Evolutionary conservation across 1,140 invertebrate species (phyloP), one percentile per base, ranked within the genome.

Genomic region (Campodea augens): DNA sequence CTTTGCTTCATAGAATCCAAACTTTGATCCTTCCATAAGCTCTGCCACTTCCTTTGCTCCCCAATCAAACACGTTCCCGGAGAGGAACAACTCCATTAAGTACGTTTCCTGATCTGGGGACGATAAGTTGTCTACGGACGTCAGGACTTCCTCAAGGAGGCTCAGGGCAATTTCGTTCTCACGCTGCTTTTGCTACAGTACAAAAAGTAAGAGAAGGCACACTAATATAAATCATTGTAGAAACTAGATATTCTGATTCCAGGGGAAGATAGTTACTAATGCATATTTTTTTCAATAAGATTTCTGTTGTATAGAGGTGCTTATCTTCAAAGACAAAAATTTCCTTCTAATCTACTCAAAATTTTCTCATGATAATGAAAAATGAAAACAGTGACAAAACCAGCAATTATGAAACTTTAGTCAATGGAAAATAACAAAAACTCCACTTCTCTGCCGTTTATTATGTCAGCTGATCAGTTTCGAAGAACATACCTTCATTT

Each of bases 61-160:
- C 88, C 90, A 96, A 63, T 97, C 92, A 67, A 96, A 97, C 62
- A 97, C 88, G 66, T 97, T 97, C 20, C 85, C 85, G 54, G 73
- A 71, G 27, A 85, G 55, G 36, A 82, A 57, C 13, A 75, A 74
- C 32, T 64, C 57, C 25, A 73, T 64, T 13, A 81, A 54, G 43
- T 68, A 64, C 48, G 69, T 60, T 49, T 73, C 66, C 48, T 70
- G 65, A 39, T 70, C 65, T n/a, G 59, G 51, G 41, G 64, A 63
- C 25, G 61, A 52, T 42, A 78, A 54, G 12, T 56, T 55, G 54
- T 80, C 75, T 4, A 81, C 49, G 24, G 57, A 49, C 18, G 56
- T 49, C 39, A 82, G 52, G 44, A 71, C 62, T 5, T 58, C 50
- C 43, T 60, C 54, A 2, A 81, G 59, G 42, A 65, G 57, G 20